These are phyloP conservation scores for Drosophila orena DNA, from an alignment of 1,140 invertebrate genomes.

Conservation along the genomic window DNA sequence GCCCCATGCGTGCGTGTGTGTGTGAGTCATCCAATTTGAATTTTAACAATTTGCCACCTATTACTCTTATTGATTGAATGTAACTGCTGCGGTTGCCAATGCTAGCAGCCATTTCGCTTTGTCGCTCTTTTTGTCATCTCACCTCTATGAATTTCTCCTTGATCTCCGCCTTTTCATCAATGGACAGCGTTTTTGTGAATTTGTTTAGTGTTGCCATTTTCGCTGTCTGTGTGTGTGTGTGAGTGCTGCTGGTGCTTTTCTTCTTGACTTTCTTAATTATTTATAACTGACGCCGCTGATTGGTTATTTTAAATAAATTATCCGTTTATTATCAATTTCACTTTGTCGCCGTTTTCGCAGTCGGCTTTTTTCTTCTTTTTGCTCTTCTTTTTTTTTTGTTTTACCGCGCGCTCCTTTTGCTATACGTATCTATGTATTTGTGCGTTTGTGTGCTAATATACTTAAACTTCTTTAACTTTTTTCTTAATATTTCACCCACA, in stretches of 20 bases:
- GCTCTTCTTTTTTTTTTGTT: slow-evolving; percentile 23
- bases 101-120: slow-evolving; percentile 4
- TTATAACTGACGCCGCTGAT: slow-evolving; percentile 51
- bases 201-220: slow-evolving; percentile 82
- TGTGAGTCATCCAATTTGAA: slow-evolving; percentile 71
- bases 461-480: neutral
- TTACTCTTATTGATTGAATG: slow-evolving; percentile 31
- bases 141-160: slow-evolving; percentile 84
- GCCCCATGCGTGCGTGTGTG: slow-evolving; percentile 18
- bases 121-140: slow-evolving; percentile 50
- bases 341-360: slow-evolving; percentile 51
- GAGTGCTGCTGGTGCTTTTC: slow-evolving; percentile 12
- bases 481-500: slow-evolving; percentile 17
- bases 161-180: slow-evolving; percentile 83
- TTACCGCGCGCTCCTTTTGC: slow-evolving; percentile 29
- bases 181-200: slow-evolving; percentile 83
- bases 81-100: neutral
- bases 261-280: slow-evolving; percentile 50
- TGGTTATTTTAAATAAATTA: slow-evolving; percentile 76
- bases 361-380: slow-evolving; percentile 47
- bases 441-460: slow-evolving; percentile 18
- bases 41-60: slow-evolving; percentile 39
- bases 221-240: slow-evolving; percentile 3
- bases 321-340: slow-evolving; percentile 67
- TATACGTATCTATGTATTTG: slow-evolving; percentile 9